Evolutionary conservation across 2,113 vertebrate genomes (phyloP).

Genomic region (Rhinolophus ferrumequinum): DNA sequence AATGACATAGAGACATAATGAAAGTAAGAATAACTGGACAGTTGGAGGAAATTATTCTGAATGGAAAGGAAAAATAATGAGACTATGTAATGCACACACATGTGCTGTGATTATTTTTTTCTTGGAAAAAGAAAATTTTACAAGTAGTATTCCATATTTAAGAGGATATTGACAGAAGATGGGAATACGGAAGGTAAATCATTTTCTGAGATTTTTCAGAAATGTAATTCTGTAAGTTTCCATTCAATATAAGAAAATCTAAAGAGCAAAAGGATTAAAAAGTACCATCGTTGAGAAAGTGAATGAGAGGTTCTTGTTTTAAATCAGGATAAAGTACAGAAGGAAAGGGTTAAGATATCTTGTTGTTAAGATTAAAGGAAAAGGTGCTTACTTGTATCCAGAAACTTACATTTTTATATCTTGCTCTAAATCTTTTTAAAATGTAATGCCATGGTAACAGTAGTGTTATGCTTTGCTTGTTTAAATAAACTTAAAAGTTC

Average conservation of each 20-base stretch:
- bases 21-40: neutral
- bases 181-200: neutral
- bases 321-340: neutral
- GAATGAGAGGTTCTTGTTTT: neutral
- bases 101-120: neutral
- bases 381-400: conserved; percentile 35
- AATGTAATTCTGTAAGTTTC: neutral
- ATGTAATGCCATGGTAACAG: conserved; percentile 63
- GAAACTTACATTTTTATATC: conserved; percentile 59
- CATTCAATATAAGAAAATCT: neutral
- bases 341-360: conserved; percentile 43
- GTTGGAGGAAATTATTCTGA: neutral
- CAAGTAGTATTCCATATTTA: neutral
- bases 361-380: neutral
- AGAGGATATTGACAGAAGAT: neutral
- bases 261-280: neutral
- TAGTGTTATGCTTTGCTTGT: conserved; percentile 60
- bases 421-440: conserved; percentile 63
- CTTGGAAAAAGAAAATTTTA: neutral
- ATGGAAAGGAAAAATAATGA: neutral
- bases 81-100: too few species aligned
- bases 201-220: neutral
- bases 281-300: neutral
- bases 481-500: conserved; percentile 74
- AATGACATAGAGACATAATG: neutral